phyloP scores from a whole-genome alignment of 2,888 invertebrate species.

The Eutolmus rufibarbis region DNA sequence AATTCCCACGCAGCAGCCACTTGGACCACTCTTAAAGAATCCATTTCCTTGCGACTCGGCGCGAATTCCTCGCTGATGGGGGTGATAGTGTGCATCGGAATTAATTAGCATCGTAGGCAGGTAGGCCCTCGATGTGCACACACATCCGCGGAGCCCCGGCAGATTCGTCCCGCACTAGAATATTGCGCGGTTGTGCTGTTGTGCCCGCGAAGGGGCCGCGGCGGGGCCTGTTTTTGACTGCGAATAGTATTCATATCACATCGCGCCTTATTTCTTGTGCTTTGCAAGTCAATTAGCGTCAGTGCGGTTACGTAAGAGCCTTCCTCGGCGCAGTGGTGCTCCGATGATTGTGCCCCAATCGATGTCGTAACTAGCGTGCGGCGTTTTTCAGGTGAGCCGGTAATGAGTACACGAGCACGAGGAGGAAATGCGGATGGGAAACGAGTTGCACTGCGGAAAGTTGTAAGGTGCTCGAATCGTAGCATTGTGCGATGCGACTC shows the following conservation, averaged over 20 bases:
- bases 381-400: slow-evolving; percentile 25
- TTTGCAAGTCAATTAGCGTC: slow-evolving; percentile 39
- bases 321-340: neutral
- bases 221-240: slow-evolving; percentile 20
- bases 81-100: neutral
- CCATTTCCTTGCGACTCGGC: neutral
- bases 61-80: neutral
- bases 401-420: slow-evolving; percentile 30
- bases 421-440: slow-evolving; percentile 37
- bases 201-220: neutral
- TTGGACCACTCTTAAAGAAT: neutral
- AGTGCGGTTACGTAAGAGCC: slow-evolving; percentile 7
- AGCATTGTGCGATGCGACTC: neutral
- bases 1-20: neutral
- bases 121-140: neutral
- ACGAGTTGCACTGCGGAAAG: slow-evolving; percentile 27
- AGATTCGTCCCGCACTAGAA: neutral
- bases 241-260: slow-evolving; percentile 33
- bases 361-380: slow-evolving; percentile 23
- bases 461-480: neutral
- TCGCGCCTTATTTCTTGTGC: slow-evolving; percentile 37
- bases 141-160: neutral
- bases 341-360: slow-evolving; percentile 25
- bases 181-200: neutral
- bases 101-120: neutral